phyloP scores from a whole-genome alignment of 30 jellyfish, hydroid and myxozoan species.

The Hydra vulgaris region DNA sequence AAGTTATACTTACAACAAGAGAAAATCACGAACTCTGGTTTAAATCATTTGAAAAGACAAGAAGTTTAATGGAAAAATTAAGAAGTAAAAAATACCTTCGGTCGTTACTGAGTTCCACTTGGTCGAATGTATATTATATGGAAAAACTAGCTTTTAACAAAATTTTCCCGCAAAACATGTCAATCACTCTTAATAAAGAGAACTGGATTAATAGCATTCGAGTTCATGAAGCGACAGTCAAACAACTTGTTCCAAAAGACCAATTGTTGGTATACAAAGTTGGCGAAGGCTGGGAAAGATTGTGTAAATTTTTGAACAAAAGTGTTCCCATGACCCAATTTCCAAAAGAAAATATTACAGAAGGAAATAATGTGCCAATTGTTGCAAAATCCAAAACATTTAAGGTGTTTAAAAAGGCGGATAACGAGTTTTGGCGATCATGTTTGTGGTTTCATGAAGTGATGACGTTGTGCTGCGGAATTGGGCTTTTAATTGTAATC shows the following conservation, averaged over 20 bases:
- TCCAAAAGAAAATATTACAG: neutral
- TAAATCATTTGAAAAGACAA: neutral
- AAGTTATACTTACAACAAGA: neutral
- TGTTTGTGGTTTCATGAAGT: neutral
- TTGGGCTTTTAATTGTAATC: too few species aligned
- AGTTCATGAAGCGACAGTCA: neutral
- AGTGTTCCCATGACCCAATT: neutral
- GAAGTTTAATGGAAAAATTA: neutral
- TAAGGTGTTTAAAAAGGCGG: neutral
- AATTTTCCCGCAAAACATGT: neutral
- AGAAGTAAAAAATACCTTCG: neutral
- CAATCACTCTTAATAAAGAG: neutral
- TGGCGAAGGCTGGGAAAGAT: constrained; percentile 1
- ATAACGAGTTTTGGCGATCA: neutral
- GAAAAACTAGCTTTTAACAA: neutral
- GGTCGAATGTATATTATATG: neutral
- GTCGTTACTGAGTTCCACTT: neutral
- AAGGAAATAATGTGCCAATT: neutral
- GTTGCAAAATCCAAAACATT: neutral
- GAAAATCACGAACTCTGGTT: neutral
- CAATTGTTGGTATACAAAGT: neutral
- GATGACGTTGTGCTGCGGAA: too few species aligned
- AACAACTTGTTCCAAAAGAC: neutral
- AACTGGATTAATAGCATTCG: neutral
- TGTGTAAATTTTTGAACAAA: neutral